These are phyloP conservation scores for Drosophila mercatorum DNA, from an alignment of 2,888 invertebrate species.

Conservation along the genomic window DNA sequence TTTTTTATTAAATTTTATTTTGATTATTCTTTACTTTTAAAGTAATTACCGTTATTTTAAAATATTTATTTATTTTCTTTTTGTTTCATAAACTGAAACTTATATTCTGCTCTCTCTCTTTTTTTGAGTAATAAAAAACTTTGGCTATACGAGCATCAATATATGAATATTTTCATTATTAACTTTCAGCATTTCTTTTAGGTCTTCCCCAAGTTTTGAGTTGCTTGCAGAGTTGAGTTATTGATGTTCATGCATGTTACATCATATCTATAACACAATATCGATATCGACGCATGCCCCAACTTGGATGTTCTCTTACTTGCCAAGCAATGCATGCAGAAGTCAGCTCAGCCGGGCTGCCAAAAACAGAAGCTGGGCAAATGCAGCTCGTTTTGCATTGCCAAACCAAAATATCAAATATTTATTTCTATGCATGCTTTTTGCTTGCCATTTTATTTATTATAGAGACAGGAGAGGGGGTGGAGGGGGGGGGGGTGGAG, in stretches of 20 bases:
- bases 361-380: constrained; percentile 42
- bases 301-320: background rate
- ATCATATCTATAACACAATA: background rate
- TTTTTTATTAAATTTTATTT: no score
- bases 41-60: background rate
- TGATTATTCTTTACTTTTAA: background rate
- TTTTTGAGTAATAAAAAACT: background rate
- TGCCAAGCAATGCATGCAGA: constrained; percentile 5
- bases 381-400: constrained; percentile 30
- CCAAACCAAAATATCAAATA: constrained; percentile 61
- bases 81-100: background rate
- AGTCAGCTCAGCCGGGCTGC: constrained; percentile 31
- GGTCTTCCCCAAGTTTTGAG: background rate
- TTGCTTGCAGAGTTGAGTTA: background rate
- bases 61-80: background rate
- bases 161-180: background rate
- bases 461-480: constrained; percentile 20
- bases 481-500: no score
- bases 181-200: background rate
- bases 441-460: constrained; percentile 63
- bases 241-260: background rate
- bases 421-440: constrained; percentile 56
- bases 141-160: background rate
- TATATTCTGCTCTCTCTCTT: background rate
- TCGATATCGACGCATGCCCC: background rate